Conservation (phyloP, 2,888 invertebrate genomes). For the Lepidonotus clava region DNA sequence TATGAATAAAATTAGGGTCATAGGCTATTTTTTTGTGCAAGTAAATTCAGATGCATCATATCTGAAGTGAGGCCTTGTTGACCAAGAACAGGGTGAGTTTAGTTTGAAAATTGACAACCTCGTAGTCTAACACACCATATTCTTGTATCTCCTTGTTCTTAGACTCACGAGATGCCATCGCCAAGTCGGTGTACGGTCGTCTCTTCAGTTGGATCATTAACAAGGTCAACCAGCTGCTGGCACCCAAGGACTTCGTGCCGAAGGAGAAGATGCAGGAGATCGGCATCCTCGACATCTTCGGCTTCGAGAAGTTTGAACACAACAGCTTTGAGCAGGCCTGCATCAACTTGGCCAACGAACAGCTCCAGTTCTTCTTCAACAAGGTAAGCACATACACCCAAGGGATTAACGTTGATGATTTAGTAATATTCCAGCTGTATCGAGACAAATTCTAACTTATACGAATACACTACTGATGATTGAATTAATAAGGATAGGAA, state of each 20-base stretch:
- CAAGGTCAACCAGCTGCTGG: conserved; percentile 81
- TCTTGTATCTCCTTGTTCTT: too few species aligned
- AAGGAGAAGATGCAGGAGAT: conserved; percentile 68
- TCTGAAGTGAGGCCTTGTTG: too few species aligned
- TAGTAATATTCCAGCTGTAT: too few species aligned
- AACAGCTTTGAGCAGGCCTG: conserved; percentile 80
- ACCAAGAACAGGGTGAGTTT: too few species aligned
- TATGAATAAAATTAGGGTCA: too few species aligned
- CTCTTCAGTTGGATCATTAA: conserved; percentile 82
- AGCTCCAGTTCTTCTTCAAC: conserved; percentile 79
- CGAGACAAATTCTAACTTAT: too few species aligned
- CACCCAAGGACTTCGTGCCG: conserved; percentile 66
- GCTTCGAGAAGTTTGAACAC: conserved; percentile 79
- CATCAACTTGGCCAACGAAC: conserved; percentile 80
- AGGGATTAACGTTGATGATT: too few species aligned
- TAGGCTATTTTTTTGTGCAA: neutral
- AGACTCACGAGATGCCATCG: conserved; percentile 80
- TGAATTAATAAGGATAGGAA: too few species aligned
- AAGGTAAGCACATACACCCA: conserved; percentile 72
- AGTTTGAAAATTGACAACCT: too few species aligned
- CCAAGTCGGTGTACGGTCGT: conserved; percentile 81
- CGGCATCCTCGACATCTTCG: conserved; percentile 79
- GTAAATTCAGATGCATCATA: neutral
- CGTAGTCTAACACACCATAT: too few species aligned
- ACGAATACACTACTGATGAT: too few species aligned